Base-by-base conservation (phyloP, 2,888 invertebrate genomes). In the Brachylomia viminalis region DNA sequence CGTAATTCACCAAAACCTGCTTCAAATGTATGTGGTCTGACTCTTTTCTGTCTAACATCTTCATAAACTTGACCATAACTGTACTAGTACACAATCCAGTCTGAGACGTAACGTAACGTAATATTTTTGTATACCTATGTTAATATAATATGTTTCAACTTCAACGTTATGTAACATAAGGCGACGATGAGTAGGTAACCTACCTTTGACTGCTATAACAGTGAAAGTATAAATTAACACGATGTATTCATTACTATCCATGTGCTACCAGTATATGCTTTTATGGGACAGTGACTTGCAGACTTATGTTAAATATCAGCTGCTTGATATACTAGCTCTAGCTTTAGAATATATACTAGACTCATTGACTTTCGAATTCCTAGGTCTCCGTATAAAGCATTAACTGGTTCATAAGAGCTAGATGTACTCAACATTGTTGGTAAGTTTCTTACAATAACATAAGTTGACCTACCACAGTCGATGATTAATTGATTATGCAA, bases 211-310 rank as follows among this genome's bases (percentile, higher is more conserved):
- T 52, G 49, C 4, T 38, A 56, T 69, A 86, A 72, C 58, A 87
- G 87, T 80, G 87, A 87, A 87, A 87, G 87, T 86, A 67, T 33
- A 49, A 47, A 61, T 47, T 54, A 62, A 42, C 58, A 30, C 58
- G 42, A 3, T 52, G 38, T 67, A 73, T 23, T 45, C 73, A 30
- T 69, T 73, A 49, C 23, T 27, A 38, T 30, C n/a, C 4, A 15
- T 54, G 20, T 42, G 59, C 68, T 64, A 56, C 49, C n/a, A n/a
- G n/a, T n/a, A 42, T 42, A 38, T 38, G 20, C 47, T 42, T 77
- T 38, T 56, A 64, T 59, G 58, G 23, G 54, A 61, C 56, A 33
- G n/a, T 58, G 49, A 23, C 10, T 56, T n/a, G n/a, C n/a, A n/a
- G n/a, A n/a, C 33, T 23, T 58, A 13, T 8, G 33, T 15, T n/a